These are phyloP conservation scores for Caenorhabditis sinica DNA, from an alignment of 2,888 invertebrate genomes.

Conservation along the genomic window DNA sequence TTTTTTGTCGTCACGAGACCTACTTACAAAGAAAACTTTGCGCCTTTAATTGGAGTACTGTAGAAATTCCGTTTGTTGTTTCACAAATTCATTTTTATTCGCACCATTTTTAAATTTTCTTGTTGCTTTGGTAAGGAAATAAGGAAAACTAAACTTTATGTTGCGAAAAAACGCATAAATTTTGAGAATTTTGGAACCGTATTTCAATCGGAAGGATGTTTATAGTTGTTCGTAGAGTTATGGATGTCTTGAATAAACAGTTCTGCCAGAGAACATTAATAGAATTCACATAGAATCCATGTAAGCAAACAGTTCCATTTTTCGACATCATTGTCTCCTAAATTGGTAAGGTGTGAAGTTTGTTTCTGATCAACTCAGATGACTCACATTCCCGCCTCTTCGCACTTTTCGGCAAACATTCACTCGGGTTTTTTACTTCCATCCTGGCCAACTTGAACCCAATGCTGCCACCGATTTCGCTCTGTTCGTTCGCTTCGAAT, in stretches of 20 bases:
- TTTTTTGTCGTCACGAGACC: no score
- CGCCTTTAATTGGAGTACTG: no score
- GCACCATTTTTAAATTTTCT: no score
- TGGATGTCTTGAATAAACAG: background rate
- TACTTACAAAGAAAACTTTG: no score
- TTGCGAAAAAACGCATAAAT: no score
- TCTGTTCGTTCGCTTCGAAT: conserved; percentile 32
- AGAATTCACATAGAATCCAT: conserved; percentile 5
- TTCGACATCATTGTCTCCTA: conserved; percentile 11
- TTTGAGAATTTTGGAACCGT: no score
- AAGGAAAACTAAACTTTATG: no score
- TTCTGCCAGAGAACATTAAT: background rate
- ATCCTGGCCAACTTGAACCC: conserved; percentile 39
- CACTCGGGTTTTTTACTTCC: background rate
- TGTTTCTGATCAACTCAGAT: conserved; percentile 47
- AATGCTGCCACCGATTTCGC: background rate
- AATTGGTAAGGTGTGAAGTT: conserved; percentile 49
- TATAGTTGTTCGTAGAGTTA: no score
- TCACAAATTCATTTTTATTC: no score
- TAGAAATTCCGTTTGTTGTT: no score
- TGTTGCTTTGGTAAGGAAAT: no score
- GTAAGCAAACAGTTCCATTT: conserved; percentile 33
- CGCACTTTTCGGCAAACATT: conserved; percentile 46
- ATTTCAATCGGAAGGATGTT: no score
- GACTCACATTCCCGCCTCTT: conserved; percentile 50